phyloP scores from a whole-genome alignment of 35 echinoderm and acorn worm species.

The Stichopus chloronotus region DNA sequence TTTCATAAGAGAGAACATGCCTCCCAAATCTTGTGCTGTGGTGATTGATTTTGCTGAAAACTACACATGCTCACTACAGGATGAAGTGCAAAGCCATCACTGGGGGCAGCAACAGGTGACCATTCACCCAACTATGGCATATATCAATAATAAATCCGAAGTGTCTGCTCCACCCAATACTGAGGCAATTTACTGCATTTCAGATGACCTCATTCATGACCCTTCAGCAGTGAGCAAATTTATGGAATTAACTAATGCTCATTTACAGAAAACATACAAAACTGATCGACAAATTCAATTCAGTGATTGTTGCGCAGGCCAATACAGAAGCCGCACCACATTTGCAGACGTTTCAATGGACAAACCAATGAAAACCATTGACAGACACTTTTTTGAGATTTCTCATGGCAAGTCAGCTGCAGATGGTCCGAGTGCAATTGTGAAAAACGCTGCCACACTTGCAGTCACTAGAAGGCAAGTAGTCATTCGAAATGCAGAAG shows the following conservation, averaged over 20 bases:
- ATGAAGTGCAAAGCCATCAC: no score
- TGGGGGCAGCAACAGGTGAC: no score
- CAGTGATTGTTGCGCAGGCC: slow-evolving; percentile 18
- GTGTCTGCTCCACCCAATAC: no score
- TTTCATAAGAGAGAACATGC: neutral
- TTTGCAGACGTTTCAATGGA: neutral
- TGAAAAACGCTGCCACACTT: slow-evolving; percentile 1
- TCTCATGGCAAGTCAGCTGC: neutral
- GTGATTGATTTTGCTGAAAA: no score
- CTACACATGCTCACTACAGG: neutral
- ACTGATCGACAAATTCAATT: slow-evolving; percentile 6
- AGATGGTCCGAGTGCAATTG: neutral
- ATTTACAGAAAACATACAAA: neutral
- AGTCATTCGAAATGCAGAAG: neutral
- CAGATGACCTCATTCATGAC: no score
- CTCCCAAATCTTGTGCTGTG: no score
- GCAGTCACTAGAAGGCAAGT: neutral
- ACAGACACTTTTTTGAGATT: neutral
- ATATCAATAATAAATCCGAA: no score
- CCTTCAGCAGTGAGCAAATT: no score
- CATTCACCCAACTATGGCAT: no score
- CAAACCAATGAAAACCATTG: neutral
- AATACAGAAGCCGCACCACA: slow-evolving; percentile 14
- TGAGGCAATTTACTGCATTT: no score
- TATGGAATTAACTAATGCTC: neutral